Evolutionary conservation across 2,888 invertebrate genomes (phyloP).

Genomic region (Drosophila maculinotata): DNA sequence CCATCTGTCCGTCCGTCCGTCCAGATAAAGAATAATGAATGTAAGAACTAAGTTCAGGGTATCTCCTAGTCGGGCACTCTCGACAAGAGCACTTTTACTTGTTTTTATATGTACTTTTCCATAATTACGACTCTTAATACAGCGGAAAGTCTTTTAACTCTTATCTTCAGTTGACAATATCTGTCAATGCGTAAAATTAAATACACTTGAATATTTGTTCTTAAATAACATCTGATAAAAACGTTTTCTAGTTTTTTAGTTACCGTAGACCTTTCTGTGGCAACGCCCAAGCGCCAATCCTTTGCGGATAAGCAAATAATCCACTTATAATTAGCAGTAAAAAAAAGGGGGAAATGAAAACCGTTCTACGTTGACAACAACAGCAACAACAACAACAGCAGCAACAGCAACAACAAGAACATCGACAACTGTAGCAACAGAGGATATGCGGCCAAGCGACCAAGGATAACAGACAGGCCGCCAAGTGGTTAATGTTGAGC

Average conservation of each 20-base stretch:
- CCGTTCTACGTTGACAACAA: constrained; percentile 1
- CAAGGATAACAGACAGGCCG: constrained; percentile 43
- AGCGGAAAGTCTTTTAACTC: no score
- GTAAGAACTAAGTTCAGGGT: no score
- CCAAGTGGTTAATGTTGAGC: constrained; percentile 71
- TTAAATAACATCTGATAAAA: background rate
- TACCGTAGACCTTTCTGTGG: constrained; percentile 3
- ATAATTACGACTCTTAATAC: no score
- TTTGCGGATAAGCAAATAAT: constrained; percentile 75
- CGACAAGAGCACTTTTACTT: no score
- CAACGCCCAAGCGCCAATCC: constrained; percentile 31
- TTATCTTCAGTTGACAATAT: background rate
- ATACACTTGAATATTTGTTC: background rate
- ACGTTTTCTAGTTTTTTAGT: background rate
- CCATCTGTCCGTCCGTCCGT: no score
- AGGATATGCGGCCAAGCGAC: constrained; percentile 28
- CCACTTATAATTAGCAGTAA: constrained; percentile 65
- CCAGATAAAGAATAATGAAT: no score
- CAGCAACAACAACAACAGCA: background rate
- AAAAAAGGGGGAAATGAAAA: background rate
- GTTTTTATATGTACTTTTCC: no score
- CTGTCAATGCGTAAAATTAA: constrained; percentile 1
- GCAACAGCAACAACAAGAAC: background rate
- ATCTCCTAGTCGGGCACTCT: no score
- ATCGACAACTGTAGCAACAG: background rate